A percentile compares a stretch with the other conserved stretches of the same genome.
phyloP scores from a whole-genome alignment of 2,888 invertebrate species.

The Corbicula japonica region DNA sequence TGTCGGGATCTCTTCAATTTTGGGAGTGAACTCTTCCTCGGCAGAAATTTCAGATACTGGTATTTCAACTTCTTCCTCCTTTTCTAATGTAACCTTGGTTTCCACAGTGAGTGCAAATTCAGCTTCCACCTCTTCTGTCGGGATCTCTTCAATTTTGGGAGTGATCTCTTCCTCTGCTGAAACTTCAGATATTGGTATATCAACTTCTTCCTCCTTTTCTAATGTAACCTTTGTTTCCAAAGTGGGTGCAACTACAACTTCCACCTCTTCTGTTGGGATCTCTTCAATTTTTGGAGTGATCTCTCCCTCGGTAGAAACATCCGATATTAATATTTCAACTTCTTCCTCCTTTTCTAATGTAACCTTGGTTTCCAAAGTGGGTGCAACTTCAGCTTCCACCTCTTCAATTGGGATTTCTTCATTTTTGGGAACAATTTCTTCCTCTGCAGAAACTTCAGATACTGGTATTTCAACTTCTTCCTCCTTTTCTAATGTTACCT shows the following conservation, averaged over 20 bases:
- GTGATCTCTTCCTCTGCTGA: background rate
- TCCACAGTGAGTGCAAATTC: slow-evolving; percentile 2
- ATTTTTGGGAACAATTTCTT: slow-evolving; percentile 24
- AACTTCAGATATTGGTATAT: background rate
- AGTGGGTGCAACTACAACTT: slow-evolving; percentile 15
- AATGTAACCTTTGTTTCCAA: slow-evolving; percentile 13
- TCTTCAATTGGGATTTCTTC: slow-evolving; percentile 21
- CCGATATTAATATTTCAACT: slow-evolving; percentile 2
- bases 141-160: slow-evolving; percentile 15
- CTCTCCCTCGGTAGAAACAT: background rate
- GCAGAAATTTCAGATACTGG: slow-evolving; percentile 2
- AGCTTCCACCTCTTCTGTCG: slow-evolving; percentile 6
- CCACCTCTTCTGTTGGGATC: slow-evolving; percentile 17
- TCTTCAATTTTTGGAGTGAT: slow-evolving; percentile 25
- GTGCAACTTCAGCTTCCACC: slow-evolving; percentile 27
- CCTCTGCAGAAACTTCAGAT: slow-evolving; percentile 3
- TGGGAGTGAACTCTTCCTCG: background rate
- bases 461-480: slow-evolving; percentile 22
- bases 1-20: slow-evolving; percentile 9
- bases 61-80: background rate
- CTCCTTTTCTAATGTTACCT: background rate
- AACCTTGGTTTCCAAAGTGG: slow-evolving; percentile 7
- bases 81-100: background rate
- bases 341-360: slow-evolving; percentile 8
- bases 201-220: slow-evolving; percentile 9